Base-by-base conservation (phyloP, 2,113 vertebrate genomes). In the Festucalex cinctus region DNA sequence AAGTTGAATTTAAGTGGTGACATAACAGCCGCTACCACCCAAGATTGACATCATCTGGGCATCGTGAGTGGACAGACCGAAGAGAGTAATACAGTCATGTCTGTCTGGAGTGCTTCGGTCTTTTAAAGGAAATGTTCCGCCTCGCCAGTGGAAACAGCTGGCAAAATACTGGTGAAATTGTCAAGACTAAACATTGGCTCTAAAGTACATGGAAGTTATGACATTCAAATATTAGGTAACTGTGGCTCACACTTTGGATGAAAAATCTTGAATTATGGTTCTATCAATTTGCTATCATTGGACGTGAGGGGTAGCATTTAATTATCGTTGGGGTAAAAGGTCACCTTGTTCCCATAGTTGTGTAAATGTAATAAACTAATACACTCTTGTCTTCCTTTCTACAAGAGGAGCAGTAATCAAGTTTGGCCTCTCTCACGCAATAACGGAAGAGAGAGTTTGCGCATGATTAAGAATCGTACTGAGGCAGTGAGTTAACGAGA, bases 141-240 rank as follows among this genome's bases (percentile, higher is more conserved):
- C 63, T 58, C 74, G 69, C 69, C 79, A 87, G 78, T 83, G 83
- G 81, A 88, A 88, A 88, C 72, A 88, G 69, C 73, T 74, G 78
- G 79, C 71, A 48, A 69, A 73, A 69, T 65, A 61, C 43, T 79
- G 76, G 78, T 68, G 68, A 66, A 60, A 69, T 3, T 65, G 63
- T 77, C 62, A 70, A 75, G 69, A 76, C 71, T 74, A 75, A 83
- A 78, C 74, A 63, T 63, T 85, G 78, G 76, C 78, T 69, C 44
- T 36, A 32, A 2, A 59, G 58, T 54, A 63, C 39, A 80, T 83
- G 83, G 83, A 91, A 88, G 76, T 68, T 82, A 74, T 89, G 85
- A 88, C 76, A 49, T 49, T 85, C 63, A 79, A 76, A 65, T 53
- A 71, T 85, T 88, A 82, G 71, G 82, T 86, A 90, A 89, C 77